Percentiles rank a stretch among this genome's conserved stretches.
phyloP scores from a whole-genome alignment of 1,140 invertebrate species.

The Trichomalopsis sarcophagae region DNA sequence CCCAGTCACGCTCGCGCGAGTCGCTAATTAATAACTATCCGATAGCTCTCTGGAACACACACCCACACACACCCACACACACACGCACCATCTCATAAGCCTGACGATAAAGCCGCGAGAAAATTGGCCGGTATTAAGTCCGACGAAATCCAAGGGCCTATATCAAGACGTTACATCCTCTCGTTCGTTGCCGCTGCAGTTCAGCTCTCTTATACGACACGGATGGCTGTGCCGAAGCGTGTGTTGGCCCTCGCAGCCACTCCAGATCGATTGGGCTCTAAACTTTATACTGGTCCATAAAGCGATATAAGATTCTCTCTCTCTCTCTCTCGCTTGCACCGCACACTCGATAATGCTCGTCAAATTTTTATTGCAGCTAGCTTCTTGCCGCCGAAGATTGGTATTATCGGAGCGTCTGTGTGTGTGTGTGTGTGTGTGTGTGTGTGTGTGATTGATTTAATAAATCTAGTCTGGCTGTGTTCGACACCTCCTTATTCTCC shows the following conservation, averaged over 20 bases:
- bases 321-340: not conserved
- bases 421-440: not conserved
- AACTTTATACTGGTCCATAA: conserved; percentile 46
- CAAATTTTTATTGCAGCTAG: conserved; percentile 37
- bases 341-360: not conserved
- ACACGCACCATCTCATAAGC: no score
- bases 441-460: conserved; percentile 31
- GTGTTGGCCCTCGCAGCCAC: not conserved
- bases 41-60: no score
- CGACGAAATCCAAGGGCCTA: not conserved
- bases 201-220: no score
- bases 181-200: no score
- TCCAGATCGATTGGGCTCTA: conserved; percentile 39
- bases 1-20: no score
- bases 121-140: not conserved
- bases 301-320: conserved; percentile 25
- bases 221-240: no score
- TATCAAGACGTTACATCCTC: conserved; percentile 9
- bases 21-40: no score
- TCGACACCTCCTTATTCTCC: not conserved
- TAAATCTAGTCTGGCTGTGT: not conserved
- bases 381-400: not conserved
- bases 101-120: not conserved
- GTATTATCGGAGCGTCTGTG: no score
- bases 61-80: no score